Evolutionary conservation across 1,140 invertebrate genomes (phyloP), one percentile per base, ranked within the genome.

Genomic region (Brachionus manjavacas): DNA sequence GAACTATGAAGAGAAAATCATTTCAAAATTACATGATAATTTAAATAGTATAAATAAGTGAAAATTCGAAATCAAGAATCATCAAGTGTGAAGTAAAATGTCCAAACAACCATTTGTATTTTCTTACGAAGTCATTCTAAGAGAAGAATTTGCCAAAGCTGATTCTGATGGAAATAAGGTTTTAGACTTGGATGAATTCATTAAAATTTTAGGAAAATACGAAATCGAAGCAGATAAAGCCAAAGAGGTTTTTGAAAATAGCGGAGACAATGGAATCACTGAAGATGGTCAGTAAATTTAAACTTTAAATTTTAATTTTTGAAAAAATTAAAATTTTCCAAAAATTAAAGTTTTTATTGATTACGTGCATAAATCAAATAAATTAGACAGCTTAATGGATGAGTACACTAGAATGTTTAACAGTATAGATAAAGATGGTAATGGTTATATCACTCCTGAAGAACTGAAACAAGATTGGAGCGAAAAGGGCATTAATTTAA

Each of bases 321-420:
- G 0, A 7, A 35, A 35, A 35, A 6, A 7, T 35, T 35, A 2
- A 20, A 9, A 74, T 16, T 74, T 35, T 35, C 31, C 43, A 6
- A 3, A 46, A 3, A 12, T 46, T 14, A 12, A n/a, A 72, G 68
- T 41, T 20, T 72, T 72, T 72, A 72, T 72, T 20, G 35, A 72
- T 20, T 72, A 41, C 46, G 68, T 72, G 43, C 68, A 41, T 8
- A 39, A 72, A 39, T 72, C 68, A 6, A 41, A 72, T 16, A 72
- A 76, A 28, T 49, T 76, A n/a, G 72, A 49, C 16, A 14, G 9
- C 3, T 49, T 76, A 49, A 46, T 76, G 12, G 72, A 76, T 11
- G 72, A 76, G 20, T 76, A 76, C 31, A 76, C 41, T 0, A 49
- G 43, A 49, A 76, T 76, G 72, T 76, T 76, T 49, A 76, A 76